These are phyloP conservation scores for Thera britannica DNA, from an alignment of 2,888 invertebrate species.

Conservation along the genomic window DNA sequence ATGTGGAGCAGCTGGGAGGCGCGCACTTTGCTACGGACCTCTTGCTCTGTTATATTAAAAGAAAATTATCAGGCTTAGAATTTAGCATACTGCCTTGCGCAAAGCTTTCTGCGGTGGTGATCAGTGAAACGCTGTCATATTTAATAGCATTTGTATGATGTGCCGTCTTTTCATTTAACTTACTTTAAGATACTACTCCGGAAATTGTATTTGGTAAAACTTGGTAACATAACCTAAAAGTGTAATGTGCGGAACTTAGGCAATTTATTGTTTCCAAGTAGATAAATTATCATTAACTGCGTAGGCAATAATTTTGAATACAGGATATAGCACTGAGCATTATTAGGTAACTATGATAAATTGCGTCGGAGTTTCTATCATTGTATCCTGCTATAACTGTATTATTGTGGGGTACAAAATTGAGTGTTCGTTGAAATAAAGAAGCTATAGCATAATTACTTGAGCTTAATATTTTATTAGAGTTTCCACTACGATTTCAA, in stretches of 20 bases:
- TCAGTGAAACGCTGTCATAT: too few species aligned
- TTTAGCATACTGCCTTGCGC: too few species aligned
- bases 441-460: too few species aligned
- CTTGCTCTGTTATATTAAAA: conserved; percentile 14
- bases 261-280: conserved; percentile 46
- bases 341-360: conserved; percentile 46
- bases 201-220: conserved; percentile 36
- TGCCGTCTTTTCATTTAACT: not conserved
- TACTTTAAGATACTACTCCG: not conserved
- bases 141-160: too few species aligned
- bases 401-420: not conserved
- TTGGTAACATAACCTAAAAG: conserved; percentile 39
- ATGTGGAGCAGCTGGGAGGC: conserved; percentile 27
- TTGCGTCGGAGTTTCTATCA: conserved; percentile 8
- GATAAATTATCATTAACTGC: conserved; percentile 43
- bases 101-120: too few species aligned
- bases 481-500: not conserved
- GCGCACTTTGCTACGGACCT: conserved; percentile 8
- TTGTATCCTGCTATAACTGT: conserved; percentile 6
- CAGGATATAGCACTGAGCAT: conserved; percentile 44
- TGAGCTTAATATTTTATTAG: not conserved
- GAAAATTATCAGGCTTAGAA: not conserved
- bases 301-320: conserved; percentile 39
- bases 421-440: not conserved
- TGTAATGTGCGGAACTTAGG: conserved; percentile 40